Percentiles rank a stretch among this genome's conserved stretches.
These are phyloP conservation scores for Copidosoma aretas DNA, from an alignment of 2,888 invertebrate genomes.

Conservation along the genomic window DNA sequence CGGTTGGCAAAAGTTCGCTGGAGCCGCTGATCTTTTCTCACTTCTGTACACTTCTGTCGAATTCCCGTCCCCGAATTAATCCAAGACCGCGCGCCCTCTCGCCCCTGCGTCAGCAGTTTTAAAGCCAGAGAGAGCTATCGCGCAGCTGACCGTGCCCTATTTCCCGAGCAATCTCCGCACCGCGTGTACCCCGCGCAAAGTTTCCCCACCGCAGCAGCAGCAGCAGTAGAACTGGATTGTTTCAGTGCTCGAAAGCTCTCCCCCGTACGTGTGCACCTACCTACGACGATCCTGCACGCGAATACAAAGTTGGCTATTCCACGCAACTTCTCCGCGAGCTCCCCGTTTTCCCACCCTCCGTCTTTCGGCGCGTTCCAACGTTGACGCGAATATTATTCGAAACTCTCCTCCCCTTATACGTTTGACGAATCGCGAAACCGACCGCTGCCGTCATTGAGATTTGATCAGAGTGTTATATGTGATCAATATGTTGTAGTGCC, in stretches of 20 bases:
- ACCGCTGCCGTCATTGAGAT: neutral
- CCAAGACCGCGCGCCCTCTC: constrained; percentile 13
- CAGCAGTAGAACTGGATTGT: neutral
- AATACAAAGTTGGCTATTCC: neutral
- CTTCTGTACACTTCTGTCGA: neutral
- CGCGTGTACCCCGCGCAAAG: neutral
- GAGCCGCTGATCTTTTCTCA: neutral
- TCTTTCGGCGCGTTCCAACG: neutral
- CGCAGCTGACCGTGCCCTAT: constrained; percentile 34
- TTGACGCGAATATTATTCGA: neutral
- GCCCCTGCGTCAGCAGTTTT: constrained; percentile 32
- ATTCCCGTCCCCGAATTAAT: constrained; percentile 27
- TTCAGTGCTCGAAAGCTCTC: constrained; percentile 3
- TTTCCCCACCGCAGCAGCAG: neutral
- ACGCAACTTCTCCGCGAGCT: neutral
- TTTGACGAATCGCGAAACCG: neutral
- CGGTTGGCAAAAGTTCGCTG: neutral
- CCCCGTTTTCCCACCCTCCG: neutral
- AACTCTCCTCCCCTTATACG: neutral
- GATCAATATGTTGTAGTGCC: too few species aligned
- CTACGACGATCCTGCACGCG: neutral
- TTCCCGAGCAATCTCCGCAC: constrained; percentile 12
- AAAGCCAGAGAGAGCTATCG: constrained; percentile 24
- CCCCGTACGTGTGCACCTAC: neutral
- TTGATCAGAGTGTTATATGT: too few species aligned